Percentiles rank a stretch among this genome's conserved stretches.
Evolutionary conservation across 2,113 vertebrate species (phyloP).

Genomic region (Rutilus rutilus): DNA sequence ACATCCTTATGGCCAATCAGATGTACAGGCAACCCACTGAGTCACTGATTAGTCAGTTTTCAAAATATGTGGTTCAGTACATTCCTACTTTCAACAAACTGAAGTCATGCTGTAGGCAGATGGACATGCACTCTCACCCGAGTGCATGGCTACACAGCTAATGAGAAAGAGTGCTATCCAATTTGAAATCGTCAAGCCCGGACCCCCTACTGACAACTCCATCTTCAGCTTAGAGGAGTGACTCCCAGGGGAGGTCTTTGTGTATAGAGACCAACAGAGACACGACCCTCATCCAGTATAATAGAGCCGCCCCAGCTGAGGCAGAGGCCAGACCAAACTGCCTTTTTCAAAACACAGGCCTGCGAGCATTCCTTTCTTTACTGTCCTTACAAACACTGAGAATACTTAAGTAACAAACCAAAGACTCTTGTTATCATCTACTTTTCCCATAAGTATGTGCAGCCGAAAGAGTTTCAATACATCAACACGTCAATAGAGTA

Average conservation of each 20-base stretch:
- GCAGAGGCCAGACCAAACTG: background rate
- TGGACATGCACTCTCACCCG: background rate
- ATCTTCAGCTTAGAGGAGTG: conserved; percentile 32
- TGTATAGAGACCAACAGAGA: conserved; percentile 34
- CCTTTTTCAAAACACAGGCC: conserved; percentile 34
- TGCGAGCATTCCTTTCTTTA: background rate
- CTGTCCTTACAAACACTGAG: conserved; percentile 19
- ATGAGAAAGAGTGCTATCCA: background rate
- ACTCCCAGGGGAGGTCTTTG: conserved; percentile 47
- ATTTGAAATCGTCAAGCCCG: conserved; percentile 33
- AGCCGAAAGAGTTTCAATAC: background rate
- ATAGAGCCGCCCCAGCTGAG: conserved; percentile 30
- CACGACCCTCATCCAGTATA: conserved; percentile 35
- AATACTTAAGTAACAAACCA: background rate
- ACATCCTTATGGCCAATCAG: background rate
- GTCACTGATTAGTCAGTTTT: background rate
- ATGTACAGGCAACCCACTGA: background rate
- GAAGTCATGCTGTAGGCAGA: background rate
- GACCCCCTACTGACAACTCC: conserved; percentile 49
- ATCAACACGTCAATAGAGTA: background rate
- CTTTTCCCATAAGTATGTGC: background rate
- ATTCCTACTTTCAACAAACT: background rate
- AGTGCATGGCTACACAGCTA: background rate
- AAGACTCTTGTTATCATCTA: background rate
- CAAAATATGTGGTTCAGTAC: background rate